A percentile compares a stretch with the other conserved stretches of the same genome.
These are phyloP conservation scores for Cosmopolites sordidus DNA, from an alignment of 2,888 invertebrate species.

Conservation along the genomic window DNA sequence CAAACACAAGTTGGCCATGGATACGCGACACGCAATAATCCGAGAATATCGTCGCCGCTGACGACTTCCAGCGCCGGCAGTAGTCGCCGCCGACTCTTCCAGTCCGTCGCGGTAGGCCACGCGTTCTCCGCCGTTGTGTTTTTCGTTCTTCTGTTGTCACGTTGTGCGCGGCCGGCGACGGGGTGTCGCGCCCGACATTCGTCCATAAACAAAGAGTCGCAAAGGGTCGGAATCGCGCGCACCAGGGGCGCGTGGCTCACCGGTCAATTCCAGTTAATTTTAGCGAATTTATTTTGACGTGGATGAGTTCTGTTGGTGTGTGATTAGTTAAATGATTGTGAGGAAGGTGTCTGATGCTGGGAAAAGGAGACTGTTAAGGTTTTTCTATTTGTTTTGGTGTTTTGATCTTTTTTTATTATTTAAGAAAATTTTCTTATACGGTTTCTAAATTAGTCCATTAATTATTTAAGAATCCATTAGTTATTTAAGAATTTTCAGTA, in stretches of 20 bases:
- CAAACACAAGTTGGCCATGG: conserved; percentile 1
- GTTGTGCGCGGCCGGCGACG: background rate
- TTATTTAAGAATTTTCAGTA: too few species aligned
- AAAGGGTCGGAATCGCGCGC: conserved; percentile 15
- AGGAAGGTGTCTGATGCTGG: background rate
- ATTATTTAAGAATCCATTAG: too few species aligned
- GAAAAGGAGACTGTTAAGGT: conserved; percentile 1
- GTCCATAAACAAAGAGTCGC: background rate
- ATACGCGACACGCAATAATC: background rate
- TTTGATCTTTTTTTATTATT: too few species aligned
- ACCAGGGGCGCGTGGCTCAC: conserved; percentile 12
- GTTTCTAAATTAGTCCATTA: too few species aligned
- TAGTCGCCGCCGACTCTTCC: conserved; percentile 15
- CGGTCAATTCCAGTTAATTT: conserved; percentile 31
- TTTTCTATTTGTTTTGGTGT: background rate
- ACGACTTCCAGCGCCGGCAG: conserved; percentile 5
- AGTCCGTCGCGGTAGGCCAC: conserved; percentile 17
- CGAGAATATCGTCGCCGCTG: background rate
- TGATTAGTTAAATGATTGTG: conserved; percentile 7
- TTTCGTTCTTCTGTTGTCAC: background rate
- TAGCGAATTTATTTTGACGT: conserved; percentile 39
- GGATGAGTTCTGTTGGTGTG: conserved; percentile 30
- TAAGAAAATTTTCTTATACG: too few species aligned
- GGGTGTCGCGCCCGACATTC: background rate
- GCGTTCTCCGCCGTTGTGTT: conserved; percentile 3